Evolutionary conservation across 2,797 vertebrate species (phyloP).

Genomic region (Leptodactylus fallax): DNA sequence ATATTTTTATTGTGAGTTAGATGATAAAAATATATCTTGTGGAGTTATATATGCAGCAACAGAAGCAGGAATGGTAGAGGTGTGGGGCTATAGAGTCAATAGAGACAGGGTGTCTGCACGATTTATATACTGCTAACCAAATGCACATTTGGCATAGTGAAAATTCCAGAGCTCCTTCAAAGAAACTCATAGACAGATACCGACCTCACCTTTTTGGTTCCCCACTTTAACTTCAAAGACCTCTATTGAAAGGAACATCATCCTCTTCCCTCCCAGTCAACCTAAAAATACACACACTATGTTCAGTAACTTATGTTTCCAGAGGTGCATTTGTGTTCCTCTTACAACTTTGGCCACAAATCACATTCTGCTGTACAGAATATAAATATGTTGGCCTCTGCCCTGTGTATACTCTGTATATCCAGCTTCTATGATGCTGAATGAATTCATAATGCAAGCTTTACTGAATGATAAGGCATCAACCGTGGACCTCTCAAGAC

Average conservation of each 20-base stretch:
- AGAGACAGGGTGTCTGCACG: slow-evolving; percentile 21
- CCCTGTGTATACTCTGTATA: background rate
- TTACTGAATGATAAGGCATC: background rate
- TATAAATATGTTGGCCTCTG: background rate
- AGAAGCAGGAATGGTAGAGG: slow-evolving; percentile 24
- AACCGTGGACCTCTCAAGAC: background rate
- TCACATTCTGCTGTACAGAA: background rate
- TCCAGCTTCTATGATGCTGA: background rate
- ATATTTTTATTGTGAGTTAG: background rate
- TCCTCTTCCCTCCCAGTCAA: background rate
- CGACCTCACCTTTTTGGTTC: slow-evolving; percentile 25
- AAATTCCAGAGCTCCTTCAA: slow-evolving; percentile 53
- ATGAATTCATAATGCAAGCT: background rate
- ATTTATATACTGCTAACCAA: slow-evolving; percentile 56
- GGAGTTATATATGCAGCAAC: background rate
- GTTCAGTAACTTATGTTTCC: background rate
- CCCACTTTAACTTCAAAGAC: slow-evolving; percentile 56
- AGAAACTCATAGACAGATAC: slow-evolving; percentile 29
- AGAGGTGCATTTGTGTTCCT: background rate
- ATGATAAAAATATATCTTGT: background rate
- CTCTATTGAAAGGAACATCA: background rate
- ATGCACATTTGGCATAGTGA: slow-evolving; percentile 52
- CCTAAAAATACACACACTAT: background rate
- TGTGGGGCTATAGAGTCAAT: slow-evolving; percentile 1
- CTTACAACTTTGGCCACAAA: background rate